These are phyloP conservation scores for Tiliacea aurago DNA, from an alignment of 2,888 invertebrate species.

Conservation along the genomic window DNA sequence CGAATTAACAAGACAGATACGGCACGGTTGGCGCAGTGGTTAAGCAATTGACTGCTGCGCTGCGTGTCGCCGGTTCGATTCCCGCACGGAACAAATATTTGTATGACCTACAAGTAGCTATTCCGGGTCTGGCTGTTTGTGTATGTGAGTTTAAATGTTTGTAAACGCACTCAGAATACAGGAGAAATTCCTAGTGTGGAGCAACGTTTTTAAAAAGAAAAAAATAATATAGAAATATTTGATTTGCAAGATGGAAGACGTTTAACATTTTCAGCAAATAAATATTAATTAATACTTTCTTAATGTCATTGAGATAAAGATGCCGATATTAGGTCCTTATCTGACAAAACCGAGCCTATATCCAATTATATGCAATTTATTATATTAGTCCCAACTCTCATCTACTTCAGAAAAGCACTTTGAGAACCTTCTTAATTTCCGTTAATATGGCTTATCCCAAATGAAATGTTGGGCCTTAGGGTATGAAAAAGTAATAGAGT, in stretches of 20 bases:
- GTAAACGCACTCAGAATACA: no score
- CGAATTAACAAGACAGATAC: not conserved
- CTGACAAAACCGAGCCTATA: not conserved
- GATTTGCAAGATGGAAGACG: not conserved
- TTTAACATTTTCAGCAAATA: not conserved
- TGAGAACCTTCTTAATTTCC: constrained; percentile 51
- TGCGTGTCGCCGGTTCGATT: no score
- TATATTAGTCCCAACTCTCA: constrained; percentile 16
- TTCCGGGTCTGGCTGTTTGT: no score
- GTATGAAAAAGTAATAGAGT: constrained; percentile 39
- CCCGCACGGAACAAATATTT: no score
- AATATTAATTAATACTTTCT: constrained; percentile 25
- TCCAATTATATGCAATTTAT: constrained; percentile 41
- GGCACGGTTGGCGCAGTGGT: no score
- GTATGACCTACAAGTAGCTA: no score
- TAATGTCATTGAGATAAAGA: constrained; percentile 1
- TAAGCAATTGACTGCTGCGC: no score
- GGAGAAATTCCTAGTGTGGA: no score
- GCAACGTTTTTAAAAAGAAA: no score
- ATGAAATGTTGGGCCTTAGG: constrained; percentile 30
- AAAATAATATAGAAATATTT: no score
- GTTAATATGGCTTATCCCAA: constrained; percentile 36
- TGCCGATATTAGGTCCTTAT: not conserved
- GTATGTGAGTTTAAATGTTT: no score
- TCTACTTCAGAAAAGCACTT: constrained; percentile 34